Evolutionary conservation across 2,113 vertebrate genomes (phyloP).

Genomic region (Pristiophorus japonicus): DNA sequence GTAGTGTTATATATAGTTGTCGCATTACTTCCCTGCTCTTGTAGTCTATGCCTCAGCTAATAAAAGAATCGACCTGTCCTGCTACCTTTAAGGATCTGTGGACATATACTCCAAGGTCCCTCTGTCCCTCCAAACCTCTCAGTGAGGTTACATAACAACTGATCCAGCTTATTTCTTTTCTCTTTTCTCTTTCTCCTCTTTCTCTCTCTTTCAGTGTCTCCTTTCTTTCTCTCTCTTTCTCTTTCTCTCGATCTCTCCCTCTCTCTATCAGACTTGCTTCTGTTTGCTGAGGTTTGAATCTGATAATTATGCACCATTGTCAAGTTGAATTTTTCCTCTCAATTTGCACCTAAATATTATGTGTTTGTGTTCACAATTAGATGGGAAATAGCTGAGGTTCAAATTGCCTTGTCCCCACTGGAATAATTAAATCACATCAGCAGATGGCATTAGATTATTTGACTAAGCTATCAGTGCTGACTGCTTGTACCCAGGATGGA

Average conservation of each 20-base stretch:
- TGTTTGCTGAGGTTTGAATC: slow-evolving; percentile 41
- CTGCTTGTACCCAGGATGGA: background rate
- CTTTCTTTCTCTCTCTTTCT: no score
- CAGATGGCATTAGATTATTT: slow-evolving; percentile 4
- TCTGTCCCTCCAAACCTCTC: no score
- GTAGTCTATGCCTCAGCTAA: no score
- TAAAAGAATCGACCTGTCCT: no score
- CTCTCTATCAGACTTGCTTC: slow-evolving; percentile 41
- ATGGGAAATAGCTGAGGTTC: slow-evolving; percentile 34
- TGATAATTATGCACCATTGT: background rate
- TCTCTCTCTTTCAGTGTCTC: no score
- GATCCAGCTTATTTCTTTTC: slow-evolving; percentile 44
- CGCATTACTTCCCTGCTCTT: no score
- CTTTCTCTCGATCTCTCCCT: no score
- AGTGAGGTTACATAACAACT: slow-evolving; percentile 42
- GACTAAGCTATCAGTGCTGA: background rate
- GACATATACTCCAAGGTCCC: no score
- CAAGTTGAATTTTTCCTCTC: background rate
- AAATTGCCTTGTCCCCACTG: slow-evolving; percentile 24
- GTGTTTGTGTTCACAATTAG: slow-evolving; percentile 35
- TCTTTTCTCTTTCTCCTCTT: no score
- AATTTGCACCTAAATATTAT: slow-evolving; percentile 34
- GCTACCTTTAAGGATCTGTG: no score
- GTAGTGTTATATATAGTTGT: no score
- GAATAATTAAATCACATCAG: background rate